Conservation (phyloP, 1,140 invertebrate species). For the Drosophila dunni region DNA sequence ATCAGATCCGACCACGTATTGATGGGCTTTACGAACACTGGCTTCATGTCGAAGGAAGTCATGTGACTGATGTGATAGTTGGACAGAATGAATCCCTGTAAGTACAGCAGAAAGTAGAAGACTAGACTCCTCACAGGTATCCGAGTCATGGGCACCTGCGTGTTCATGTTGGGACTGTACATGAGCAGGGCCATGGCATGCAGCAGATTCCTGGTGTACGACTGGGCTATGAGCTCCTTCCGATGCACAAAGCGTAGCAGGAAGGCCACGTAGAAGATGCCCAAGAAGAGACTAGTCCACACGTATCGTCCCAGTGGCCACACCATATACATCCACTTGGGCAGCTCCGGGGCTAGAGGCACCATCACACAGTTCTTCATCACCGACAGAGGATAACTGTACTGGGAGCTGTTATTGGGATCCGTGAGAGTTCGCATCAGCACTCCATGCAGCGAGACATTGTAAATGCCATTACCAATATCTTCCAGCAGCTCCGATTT, state of each 20-base stretch:
- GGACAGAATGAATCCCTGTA: slow-evolving; percentile 66
- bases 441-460: slow-evolving; percentile 62
- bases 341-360: slow-evolving; percentile 71
- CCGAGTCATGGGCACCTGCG: slow-evolving; percentile 55
- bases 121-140: slow-evolving; percentile 34
- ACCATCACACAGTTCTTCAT: slow-evolving; percentile 75
- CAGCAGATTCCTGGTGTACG: slow-evolving; percentile 53
- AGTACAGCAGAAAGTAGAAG: slow-evolving; percentile 66
- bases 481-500: slow-evolving; percentile 40
- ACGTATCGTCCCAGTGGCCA: slow-evolving; percentile 74
- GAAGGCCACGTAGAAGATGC: slow-evolving; percentile 64
- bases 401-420: slow-evolving; percentile 4
- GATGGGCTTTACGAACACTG: slow-evolving; percentile 65
- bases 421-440: slow-evolving; percentile 19
- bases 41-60: slow-evolving; percentile 75
- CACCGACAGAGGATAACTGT: slow-evolving; percentile 68
- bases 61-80: slow-evolving; percentile 74
- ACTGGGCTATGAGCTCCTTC: slow-evolving; percentile 31
- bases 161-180: slow-evolving; percentile 73
- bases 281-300: slow-evolving; percentile 57
- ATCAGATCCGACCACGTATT: slow-evolving; percentile 65
- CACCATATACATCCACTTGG: slow-evolving; percentile 76
- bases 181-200: slow-evolving; percentile 61
- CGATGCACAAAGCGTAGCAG: slow-evolving; percentile 63
- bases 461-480: slow-evolving; percentile 49